Conservation (phyloP, 1,140 invertebrate genomes). For the Riptortus pedestris region DNA sequence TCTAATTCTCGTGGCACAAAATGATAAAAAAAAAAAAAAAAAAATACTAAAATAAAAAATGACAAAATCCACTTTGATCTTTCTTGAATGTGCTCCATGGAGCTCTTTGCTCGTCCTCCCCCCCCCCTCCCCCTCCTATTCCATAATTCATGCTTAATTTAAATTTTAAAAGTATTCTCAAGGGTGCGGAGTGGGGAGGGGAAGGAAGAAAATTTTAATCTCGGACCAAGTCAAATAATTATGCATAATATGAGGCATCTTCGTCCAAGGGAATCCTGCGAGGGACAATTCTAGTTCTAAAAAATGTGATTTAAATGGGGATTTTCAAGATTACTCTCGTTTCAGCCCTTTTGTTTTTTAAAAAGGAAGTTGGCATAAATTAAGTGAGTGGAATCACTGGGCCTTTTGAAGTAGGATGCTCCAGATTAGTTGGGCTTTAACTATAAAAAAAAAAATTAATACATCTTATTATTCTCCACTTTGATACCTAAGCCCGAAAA, state of each 20-base stretch:
- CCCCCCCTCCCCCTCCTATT: background rate
- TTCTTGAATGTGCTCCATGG: background rate
- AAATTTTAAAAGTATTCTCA: conserved; percentile 14
- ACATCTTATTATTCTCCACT: too few relatives aligned
- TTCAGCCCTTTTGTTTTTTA: too few relatives aligned
- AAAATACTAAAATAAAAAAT: background rate
- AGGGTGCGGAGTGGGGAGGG: background rate
- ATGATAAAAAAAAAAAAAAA: background rate
- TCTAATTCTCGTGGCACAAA: background rate
- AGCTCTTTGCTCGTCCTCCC: background rate
- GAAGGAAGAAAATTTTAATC: conserved; percentile 1
- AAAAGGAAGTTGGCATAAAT: too few relatives aligned
- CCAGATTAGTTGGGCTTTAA: too few relatives aligned
- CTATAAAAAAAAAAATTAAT: too few relatives aligned
- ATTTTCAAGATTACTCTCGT: too few relatives aligned
- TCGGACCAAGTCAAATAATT: conserved; percentile 8
- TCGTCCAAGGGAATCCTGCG: background rate
- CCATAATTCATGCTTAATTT: conserved; percentile 18
- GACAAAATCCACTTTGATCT: conserved; percentile 6
- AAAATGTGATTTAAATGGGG: too few relatives aligned
- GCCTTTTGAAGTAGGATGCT: too few relatives aligned
- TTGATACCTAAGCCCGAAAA: too few relatives aligned
- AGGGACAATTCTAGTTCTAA: background rate
- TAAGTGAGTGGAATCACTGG: too few relatives aligned
- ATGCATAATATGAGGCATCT: conserved; percentile 16